Conservation (phyloP, 2,113 vertebrate genomes). For the Climacteris rufus region DNA sequence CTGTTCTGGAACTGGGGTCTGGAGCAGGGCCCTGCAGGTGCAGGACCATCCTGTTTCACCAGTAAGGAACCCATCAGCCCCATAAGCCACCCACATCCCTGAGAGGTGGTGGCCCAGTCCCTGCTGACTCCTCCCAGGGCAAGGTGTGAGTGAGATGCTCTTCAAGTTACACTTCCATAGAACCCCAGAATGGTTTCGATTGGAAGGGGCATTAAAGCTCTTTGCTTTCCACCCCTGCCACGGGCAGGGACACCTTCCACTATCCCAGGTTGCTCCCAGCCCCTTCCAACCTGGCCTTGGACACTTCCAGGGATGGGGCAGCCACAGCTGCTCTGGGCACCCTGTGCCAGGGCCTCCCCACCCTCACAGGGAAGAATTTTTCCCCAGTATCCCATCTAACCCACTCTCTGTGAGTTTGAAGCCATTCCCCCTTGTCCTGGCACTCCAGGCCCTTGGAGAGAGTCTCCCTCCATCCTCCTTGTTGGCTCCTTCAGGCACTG, state of each 20-base stretch:
- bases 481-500: not conserved
- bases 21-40: not conserved
- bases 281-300: accelerated
- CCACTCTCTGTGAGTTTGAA: not conserved
- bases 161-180: accelerated
- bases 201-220: not conserved
- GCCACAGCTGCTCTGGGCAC: not conserved
- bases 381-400: no score
- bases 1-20: not conserved
- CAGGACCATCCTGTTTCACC: not conserved
- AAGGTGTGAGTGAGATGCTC: not conserved
- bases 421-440: not conserved
- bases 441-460: not conserved
- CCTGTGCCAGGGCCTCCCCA: not conserved
- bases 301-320: not conserved
- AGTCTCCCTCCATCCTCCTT: not conserved
- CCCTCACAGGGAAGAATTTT: accelerated
- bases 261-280: accelerated
- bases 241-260: not conserved
- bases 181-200: not conserved
- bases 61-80: not conserved
- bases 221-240: accelerated
- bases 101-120: not conserved
- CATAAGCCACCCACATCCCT: not conserved
- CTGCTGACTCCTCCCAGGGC: not conserved